Conservation (phyloP, 2,888 invertebrate genomes). For the Drosophila picticornis region DNA sequence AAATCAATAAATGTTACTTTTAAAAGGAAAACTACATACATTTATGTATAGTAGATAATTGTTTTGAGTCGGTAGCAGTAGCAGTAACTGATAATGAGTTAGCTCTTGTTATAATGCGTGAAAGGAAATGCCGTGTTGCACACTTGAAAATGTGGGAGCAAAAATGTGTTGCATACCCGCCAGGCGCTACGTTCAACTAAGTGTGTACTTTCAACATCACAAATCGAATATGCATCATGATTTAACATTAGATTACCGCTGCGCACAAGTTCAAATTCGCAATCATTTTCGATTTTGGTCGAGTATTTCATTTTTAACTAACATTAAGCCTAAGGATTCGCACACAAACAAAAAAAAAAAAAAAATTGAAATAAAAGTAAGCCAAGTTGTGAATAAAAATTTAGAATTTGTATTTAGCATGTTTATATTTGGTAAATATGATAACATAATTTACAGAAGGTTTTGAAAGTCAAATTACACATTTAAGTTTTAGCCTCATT, state of each 20-base stretch:
- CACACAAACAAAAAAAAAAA: conserved; percentile 24
- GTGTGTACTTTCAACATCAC: conserved; percentile 14
- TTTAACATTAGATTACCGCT: conserved; percentile 14
- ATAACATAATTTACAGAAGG: conserved; percentile 83
- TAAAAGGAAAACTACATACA: conserved; percentile 34
- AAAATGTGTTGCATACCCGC: conserved; percentile 46
- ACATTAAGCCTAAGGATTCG: conserved; percentile 37
- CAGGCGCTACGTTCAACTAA: conserved; percentile 35
- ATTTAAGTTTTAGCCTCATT: conserved; percentile 42
- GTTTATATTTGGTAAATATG: conserved; percentile 20
- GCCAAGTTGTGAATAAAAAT: conserved; percentile 28
- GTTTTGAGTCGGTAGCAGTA: conserved; percentile 16
- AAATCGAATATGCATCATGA: conserved; percentile 22
- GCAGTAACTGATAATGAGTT: conserved; percentile 13
- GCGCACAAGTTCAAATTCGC: neutral
- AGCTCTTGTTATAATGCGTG: conserved; percentile 26
- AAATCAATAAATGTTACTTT: conserved; percentile 42
- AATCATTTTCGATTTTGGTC: neutral
- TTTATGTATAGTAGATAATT: conserved; percentile 24
- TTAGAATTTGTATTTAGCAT: conserved; percentile 16
- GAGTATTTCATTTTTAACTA: conserved; percentile 19
- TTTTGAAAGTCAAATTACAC: conserved; percentile 66
- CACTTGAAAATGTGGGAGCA: conserved; percentile 4
- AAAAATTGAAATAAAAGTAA: conserved; percentile 47
- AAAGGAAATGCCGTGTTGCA: conserved; percentile 22